Base-by-base conservation (phyloP, 2,888 invertebrate genomes). In the Agrilus mali region DNA sequence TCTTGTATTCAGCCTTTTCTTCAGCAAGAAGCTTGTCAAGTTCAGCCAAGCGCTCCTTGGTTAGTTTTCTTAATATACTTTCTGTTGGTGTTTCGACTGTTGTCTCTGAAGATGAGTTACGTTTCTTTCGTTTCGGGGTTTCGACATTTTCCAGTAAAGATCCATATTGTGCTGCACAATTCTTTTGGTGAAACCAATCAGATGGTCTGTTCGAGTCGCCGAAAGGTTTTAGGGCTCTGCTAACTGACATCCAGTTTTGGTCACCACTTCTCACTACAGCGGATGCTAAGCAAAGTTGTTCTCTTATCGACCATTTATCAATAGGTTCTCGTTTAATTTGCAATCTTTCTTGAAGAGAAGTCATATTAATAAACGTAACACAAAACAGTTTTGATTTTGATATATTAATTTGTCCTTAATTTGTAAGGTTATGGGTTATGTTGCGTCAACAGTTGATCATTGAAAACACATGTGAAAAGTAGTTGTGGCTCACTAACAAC, bases 171-270 rank as follows among this genome's bases (percentile, higher is more conserved):
- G 86, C 78, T 0, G 92, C 92, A 68, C 94, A 94, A 52, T 82
- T 82, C 65, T 85, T 86, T 60, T 88, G 89, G 0, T 89, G 89
- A 60, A 90, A 93, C 90, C 87, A 93, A 59, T 86, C 93, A 0
- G 73, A 67, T 0, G 83, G 86, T 45, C 87, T 70, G 53, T 80
- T 80, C 36, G 82, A 71, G 53, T 88, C 87, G 12, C 80, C 80
- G 52, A 84, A 80, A 12, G 84, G 77, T 68, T 85, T 85, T 8
- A 92, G 65, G 0, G 84, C 77, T 33, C 88, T 70, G 38, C 87
- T 87, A 2, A 90, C 89, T 1, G 88, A 82, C 73, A 87, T 81
- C 92, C 92, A 90, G 65, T 94, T 88, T 63, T 89, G 89, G 62
- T 92, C 90, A 0, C 90, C 90, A 57, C 83, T 86, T 58, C 85